Evolutionary conservation across 1,140 invertebrate species (phyloP).

Genomic region (Streblospio benedicti): DNA sequence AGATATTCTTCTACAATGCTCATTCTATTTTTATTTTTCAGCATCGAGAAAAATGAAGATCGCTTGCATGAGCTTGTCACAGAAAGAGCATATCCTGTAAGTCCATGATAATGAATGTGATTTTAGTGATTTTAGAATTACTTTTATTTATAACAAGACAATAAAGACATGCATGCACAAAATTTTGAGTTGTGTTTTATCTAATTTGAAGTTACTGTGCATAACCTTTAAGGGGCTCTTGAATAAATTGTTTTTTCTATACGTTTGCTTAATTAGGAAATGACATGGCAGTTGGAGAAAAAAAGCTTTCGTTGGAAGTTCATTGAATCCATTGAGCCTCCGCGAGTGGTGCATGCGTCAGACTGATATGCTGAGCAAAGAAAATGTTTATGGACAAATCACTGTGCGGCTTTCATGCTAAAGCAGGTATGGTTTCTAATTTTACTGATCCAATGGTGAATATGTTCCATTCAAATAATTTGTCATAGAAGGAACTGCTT

Average conservation of each 20-base stretch:
- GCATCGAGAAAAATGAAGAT: constrained; percentile 58
- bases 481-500: too few relatives aligned
- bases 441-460: too few relatives aligned
- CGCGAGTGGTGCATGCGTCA: constrained; percentile 75
- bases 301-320: constrained; percentile 89
- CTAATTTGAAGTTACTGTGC: too few relatives aligned
- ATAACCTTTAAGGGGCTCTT: too few relatives aligned
- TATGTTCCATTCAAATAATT: too few relatives aligned
- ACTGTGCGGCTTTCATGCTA: constrained; percentile 91
- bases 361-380: constrained; percentile 65
- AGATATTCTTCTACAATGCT: neutral
- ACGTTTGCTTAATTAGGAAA: too few relatives aligned
- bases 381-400: constrained; percentile 84
- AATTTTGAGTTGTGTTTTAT: too few relatives aligned
- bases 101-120: constrained; percentile 37
- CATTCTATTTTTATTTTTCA: constrained; percentile 22
- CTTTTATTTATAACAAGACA: too few relatives aligned
- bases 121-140: too few relatives aligned
- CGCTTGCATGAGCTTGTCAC: constrained; percentile 68
- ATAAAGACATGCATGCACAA: too few relatives aligned
- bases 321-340: constrained; percentile 75
- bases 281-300: constrained; percentile 65
- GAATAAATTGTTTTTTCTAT: too few relatives aligned
- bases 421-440: constrained; percentile 79
- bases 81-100: constrained; percentile 74